A percentile compares a stretch with the other conserved stretches of the same genome.
These are phyloP conservation scores for Myrmecobius fasciatus DNA, from an alignment of 2,113 vertebrate genomes.

Conservation along the genomic window DNA sequence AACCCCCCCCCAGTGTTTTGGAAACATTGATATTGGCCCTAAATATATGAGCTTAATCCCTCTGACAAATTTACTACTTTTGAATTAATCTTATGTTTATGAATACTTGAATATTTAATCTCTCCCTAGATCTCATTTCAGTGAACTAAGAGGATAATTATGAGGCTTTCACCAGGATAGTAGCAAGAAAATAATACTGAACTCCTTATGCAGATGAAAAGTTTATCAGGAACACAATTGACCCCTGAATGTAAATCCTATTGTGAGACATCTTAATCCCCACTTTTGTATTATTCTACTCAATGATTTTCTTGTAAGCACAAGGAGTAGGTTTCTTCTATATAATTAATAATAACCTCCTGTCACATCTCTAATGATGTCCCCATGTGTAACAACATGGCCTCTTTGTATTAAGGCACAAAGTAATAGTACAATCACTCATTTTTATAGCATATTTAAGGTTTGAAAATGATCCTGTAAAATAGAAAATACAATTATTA, in stretches of 20 bases:
- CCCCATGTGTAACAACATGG: background rate
- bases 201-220: background rate
- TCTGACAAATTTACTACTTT: slow-evolving; percentile 4
- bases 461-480: background rate
- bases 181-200: background rate
- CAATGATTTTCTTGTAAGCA: background rate
- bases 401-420: background rate
- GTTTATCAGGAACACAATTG: background rate
- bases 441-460: background rate
- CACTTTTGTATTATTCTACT: slow-evolving; percentile 7
- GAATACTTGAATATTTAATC: slow-evolving; percentile 14
- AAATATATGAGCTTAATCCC: slow-evolving; percentile 6
- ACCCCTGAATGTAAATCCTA: background rate
- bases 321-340: background rate
- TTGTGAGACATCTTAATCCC: background rate
- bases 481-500: background rate
- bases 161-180: background rate
- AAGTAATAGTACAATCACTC: background rate
- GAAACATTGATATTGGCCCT: background rate
- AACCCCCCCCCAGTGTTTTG: background rate
- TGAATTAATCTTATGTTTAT: slow-evolving; percentile 34
- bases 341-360: background rate
- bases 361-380: background rate
- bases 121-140: background rate
- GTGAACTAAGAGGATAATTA: slow-evolving; percentile 3